A percentile compares a stretch with the other conserved stretches of the same genome.
phyloP scores from a whole-genome alignment of 2,113 vertebrate species.

The human (Homo sapiens) region GRCh38 chr3:155441001-155441500 shows the following conservation, averaged over 20 bases:
- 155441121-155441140: neutral
- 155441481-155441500: neutral
- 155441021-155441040: neutral
- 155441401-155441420: neutral
- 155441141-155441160: neutral
- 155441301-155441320: too few relatives aligned
- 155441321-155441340: neutral
- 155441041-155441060: neutral
- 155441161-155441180: neutral
- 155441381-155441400: neutral
- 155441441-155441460: neutral
- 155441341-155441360: neutral
- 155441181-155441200: neutral
- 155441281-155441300: too few relatives aligned
- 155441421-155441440: neutral
- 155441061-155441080: neutral
- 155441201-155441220: neutral
- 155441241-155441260: neutral
- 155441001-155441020: neutral
- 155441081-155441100: neutral
- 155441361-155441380: too few relatives aligned
- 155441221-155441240: neutral
- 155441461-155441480: neutral
- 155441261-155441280: neutral
- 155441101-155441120: neutral